Conservation (phyloP, 2,888 invertebrate species). For the Sclerodermus sp. region DNA sequence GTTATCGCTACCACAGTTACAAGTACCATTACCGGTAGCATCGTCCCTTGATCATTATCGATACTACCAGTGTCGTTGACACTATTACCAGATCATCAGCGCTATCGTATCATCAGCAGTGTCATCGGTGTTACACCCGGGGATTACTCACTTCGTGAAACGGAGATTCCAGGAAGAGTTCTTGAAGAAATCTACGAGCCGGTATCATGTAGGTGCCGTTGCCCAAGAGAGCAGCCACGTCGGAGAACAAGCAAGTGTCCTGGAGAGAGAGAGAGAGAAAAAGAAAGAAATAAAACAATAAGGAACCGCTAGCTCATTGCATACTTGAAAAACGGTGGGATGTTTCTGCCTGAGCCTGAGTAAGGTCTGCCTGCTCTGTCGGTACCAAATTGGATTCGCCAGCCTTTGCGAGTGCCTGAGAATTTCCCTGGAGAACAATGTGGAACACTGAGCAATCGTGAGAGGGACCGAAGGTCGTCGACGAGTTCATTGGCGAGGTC, state of each 20-base stretch:
- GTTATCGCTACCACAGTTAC: too few species aligned
- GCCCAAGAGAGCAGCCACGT: conserved; percentile 79
- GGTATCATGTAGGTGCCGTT: conserved; percentile 79
- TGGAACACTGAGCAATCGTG: too few species aligned
- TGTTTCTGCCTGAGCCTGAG: conserved; percentile 74
- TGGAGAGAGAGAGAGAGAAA: conserved; percentile 55
- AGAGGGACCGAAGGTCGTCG: too few species aligned
- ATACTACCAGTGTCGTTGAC: too few species aligned
- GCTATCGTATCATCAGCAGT: too few species aligned
- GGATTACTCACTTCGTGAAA: conserved; percentile 64
- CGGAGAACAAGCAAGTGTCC: conserved; percentile 90
- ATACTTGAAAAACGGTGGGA: conserved; percentile 67
- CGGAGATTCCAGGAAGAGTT: conserved; percentile 84
- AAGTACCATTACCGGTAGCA: too few species aligned
- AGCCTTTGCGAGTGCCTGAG: conserved; percentile 73
- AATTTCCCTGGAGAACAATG: conserved; percentile 58
- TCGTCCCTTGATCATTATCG: too few species aligned
- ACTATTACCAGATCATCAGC: too few species aligned
- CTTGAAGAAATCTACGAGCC: conserved; percentile 87
- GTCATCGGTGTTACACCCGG: too few species aligned
- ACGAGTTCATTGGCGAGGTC: too few species aligned
- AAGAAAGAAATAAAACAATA: too few species aligned
- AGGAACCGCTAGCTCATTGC: not conserved
- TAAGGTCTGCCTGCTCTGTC: conserved; percentile 80
- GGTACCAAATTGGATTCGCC: conserved; percentile 77